Evolutionary conservation across 1,140 invertebrate species (phyloP), one percentile per base, ranked within the genome.

Genomic region (Chrysomallon squamiferum): DNA sequence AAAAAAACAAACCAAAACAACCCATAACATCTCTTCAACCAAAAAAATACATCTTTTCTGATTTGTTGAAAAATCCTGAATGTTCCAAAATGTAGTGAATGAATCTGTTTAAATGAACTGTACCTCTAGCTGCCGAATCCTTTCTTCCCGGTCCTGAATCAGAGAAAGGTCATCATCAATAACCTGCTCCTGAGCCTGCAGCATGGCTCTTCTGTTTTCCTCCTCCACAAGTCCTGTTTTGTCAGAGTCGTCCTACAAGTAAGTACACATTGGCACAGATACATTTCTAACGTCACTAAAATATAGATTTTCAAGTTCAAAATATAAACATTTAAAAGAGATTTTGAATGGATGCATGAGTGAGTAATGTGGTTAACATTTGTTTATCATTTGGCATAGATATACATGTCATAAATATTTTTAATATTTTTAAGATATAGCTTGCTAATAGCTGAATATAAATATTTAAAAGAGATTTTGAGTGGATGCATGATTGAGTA

Each of bases 71-170:
- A n/a, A n/a, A n/a, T n/a, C n/a, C n/a, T n/a, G n/a, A n/a, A n/a
- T n/a, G n/a, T n/a, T n/a, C n/a, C n/a, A n/a, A n/a, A n/a, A n/a
- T n/a, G n/a, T n/a, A n/a, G n/a, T n/a, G n/a, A n/a, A n/a, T n/a
- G n/a, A n/a, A n/a, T n/a, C n/a, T n/a, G n/a, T n/a, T n/a, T n/a
- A n/a, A n/a, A n/a, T n/a, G n/a, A n/a, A n/a, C n/a, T n/a, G n/a
- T 86, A 95, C 94, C 89, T 97, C 96, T 59, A 98, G 87, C 83
- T 96, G 91, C 64, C 91, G 87, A n/a, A 84, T 95, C 71, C 94
- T 92, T 76, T 93, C 89, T 87, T 98, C 95, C 75, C 95, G 90
- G 80, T 97, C 94, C 80, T 94, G 91, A 5, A 97, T 88, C 71
- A 93, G 89, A 73, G 93, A 88, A 49, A 98, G 82, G 84, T 97